phyloP scores from a whole-genome alignment of 2,113 vertebrate species.

The Nannospalax galili region DNA sequence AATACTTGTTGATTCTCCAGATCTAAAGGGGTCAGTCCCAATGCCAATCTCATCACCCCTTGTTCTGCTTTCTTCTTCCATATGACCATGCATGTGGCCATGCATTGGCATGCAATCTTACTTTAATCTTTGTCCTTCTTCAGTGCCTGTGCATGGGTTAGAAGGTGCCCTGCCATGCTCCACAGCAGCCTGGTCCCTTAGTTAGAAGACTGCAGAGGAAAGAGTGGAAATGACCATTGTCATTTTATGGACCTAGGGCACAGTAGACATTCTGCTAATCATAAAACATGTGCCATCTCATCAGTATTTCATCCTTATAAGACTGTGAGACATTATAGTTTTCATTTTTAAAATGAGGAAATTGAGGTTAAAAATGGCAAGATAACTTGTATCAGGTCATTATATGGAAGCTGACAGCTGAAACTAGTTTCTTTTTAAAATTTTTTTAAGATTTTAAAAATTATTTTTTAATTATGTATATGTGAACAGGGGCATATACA shows the following conservation, averaged over 20 bases:
- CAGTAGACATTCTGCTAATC: background rate
- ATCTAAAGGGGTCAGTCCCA: background rate
- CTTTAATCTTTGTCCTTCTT: background rate
- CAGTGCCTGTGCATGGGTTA: background rate
- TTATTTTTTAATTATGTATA: background rate
- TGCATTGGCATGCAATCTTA: background rate
- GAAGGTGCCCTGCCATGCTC: background rate
- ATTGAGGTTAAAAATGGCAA: background rate
- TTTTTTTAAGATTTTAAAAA: background rate
- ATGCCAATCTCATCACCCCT: background rate
- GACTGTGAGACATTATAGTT: background rate
- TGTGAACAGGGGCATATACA: background rate
- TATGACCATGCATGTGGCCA: background rate
- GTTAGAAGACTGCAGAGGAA: background rate
- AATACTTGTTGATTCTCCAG: background rate
- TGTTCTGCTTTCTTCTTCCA: background rate
- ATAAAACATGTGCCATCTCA: background rate
- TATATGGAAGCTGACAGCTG: background rate
- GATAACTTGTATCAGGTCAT: background rate
- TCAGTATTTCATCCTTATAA: background rate
- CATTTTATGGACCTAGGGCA: background rate
- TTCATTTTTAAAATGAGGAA: slow-evolving; percentile 39
- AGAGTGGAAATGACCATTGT: background rate
- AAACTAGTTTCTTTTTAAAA: background rate
- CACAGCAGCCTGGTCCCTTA: background rate